Percentiles rank a stretch among this genome's conserved stretches.
These are phyloP conservation scores for Murina feae DNA, from an alignment of 2,113 vertebrate genomes.

Conservation along the genomic window DNA sequence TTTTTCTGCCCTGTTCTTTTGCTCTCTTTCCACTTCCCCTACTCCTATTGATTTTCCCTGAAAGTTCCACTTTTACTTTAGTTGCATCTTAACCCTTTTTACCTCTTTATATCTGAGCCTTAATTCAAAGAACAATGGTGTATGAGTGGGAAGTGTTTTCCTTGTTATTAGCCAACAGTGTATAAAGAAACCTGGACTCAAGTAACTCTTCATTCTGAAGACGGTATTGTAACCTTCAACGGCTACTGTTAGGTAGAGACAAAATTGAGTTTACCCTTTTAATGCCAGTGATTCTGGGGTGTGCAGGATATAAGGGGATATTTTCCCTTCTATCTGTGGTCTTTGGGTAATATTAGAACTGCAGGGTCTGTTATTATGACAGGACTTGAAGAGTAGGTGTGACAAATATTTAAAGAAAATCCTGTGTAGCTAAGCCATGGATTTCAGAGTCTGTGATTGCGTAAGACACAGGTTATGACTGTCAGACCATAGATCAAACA, in stretches of 20 bases:
- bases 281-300: background rate
- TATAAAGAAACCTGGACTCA: background rate
- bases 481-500: background rate
- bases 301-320: background rate
- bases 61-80: background rate
- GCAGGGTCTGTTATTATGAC: background rate
- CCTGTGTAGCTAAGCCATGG: background rate
- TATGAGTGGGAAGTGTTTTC: background rate
- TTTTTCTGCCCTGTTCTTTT: background rate
- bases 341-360: slow-evolving; percentile 23
- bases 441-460: background rate
- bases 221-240: background rate
- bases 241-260: background rate
- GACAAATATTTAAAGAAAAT: slow-evolving; percentile 44
- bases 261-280: slow-evolving; percentile 20
- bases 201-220: background rate
- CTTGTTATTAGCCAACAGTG: background rate
- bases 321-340: background rate
- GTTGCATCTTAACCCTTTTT: background rate
- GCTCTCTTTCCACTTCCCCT: background rate
- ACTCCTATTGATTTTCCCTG: background rate
- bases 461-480: background rate
- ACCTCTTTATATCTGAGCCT: background rate
- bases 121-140: background rate
- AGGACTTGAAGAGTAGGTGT: background rate